Base-by-base conservation (phyloP, 2,888 invertebrate genomes). In the Pardosa pseudoannulata region DNA sequence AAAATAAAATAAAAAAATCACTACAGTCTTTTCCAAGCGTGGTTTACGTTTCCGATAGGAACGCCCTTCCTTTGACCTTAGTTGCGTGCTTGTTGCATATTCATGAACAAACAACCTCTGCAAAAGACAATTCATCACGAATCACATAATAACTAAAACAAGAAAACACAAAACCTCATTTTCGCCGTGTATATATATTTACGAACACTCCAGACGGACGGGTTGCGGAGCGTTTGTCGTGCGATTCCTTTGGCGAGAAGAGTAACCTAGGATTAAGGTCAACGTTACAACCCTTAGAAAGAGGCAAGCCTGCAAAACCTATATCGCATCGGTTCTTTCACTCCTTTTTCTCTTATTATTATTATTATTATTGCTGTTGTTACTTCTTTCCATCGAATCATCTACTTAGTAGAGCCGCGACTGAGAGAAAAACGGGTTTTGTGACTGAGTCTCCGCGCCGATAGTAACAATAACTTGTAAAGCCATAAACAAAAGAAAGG, bases 401-500 rank as follows among this genome's bases (percentile, higher is more conserved):
- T 36, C 36, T 7, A 7, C 36, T 9, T 5, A n/a, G n/a, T n/a
- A n/a, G n/a, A n/a, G n/a, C 36, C 36, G 9, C 6, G 36, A n/a
- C 9, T 36, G 6, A 7, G 36, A 5, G 9, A 36, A 36, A 9
- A 36, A 36, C 36, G 36, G 36, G 36, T 36, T n/a, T 36, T 36
- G 9, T 36, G 36, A n/a, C n/a, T n/a, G n/a, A n/a, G 36, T 7
- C 36, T 36, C 36, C 36, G 9, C 56, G 6, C 23, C 56, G 56
- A 56, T 56, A 23, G 23, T 23, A 19, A 56, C 56, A 56, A 56
- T 56, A 56, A 56, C 56, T 46, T 56, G 56, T 19, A 9, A 56
- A 56, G 23, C 56, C 16, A 56, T 56, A 74, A 68, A 75, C 19
- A 68, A 81, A 23, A 71, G 41, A n/a, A 73, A 16, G 7, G 7